These are phyloP conservation scores for Nephrotoma guestfalica DNA, from an alignment of 2,888 invertebrate genomes.

Conservation along the genomic window DNA sequence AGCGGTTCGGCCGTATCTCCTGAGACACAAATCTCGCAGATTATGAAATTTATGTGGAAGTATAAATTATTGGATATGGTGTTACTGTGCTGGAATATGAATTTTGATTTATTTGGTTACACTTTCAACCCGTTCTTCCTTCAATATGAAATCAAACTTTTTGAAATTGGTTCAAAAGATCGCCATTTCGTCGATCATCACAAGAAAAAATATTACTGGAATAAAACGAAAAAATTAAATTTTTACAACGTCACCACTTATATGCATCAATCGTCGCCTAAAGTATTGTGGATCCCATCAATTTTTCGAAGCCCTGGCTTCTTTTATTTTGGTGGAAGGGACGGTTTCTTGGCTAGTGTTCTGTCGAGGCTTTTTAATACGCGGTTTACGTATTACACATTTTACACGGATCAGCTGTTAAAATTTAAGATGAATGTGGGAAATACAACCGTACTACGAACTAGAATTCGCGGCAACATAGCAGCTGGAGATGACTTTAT, in stretches of 20 bases:
- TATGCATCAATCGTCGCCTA: neutral
- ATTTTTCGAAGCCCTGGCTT: neutral
- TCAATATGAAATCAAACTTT: neutral
- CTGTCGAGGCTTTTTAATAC: neutral
- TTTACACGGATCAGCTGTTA: neutral
- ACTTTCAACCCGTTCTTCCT: neutral
- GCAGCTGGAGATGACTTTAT: neutral
- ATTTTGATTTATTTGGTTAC: neutral
- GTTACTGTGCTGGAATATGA: neutral
- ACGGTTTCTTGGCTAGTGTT: neutral
- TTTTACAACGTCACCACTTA: neutral
- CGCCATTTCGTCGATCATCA: neutral
- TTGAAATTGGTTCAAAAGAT: neutral
- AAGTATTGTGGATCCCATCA: neutral
- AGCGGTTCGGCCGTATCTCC: neutral
- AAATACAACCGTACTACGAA: neutral
- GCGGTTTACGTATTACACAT: neutral
- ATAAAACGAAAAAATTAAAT: neutral
- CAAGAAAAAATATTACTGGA: neutral
- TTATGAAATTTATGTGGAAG: neutral
- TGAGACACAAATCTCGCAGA: neutral
- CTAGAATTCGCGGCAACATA: neutral
- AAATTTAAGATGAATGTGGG: neutral
- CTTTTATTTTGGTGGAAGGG: slow-evolving; percentile 2
- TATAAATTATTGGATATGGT: neutral